Conservation (phyloP, 2,113 vertebrate species). For the Caranx ignobilis region DNA sequence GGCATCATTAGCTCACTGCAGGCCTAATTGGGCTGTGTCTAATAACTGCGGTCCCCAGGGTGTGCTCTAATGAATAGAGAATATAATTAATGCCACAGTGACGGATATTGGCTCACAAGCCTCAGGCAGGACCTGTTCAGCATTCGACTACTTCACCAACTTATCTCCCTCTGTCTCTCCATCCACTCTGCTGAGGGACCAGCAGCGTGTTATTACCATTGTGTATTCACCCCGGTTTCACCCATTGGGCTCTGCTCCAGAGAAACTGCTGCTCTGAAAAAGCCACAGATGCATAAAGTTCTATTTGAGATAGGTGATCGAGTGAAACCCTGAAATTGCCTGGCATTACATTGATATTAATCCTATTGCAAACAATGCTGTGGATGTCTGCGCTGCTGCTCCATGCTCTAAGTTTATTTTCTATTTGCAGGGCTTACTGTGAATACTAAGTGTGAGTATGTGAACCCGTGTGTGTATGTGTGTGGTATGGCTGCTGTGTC, state of each 20-base stretch:
- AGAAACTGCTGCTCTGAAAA: slow-evolving; percentile 21
- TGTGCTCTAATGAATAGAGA: slow-evolving; percentile 81
- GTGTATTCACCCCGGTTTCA: slow-evolving; percentile 25
- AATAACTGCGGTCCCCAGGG: slow-evolving; percentile 75
- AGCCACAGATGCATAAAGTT: slow-evolving; percentile 29
- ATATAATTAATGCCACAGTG: slow-evolving; percentile 82
- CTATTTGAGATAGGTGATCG: slow-evolving; percentile 30
- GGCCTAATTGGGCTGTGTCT: slow-evolving; percentile 81
- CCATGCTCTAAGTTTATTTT: neutral
- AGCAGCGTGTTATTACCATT: slow-evolving; percentile 9
- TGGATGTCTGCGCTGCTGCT: slow-evolving; percentile 23
- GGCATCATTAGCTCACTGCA: slow-evolving; percentile 76
- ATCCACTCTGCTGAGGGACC: slow-evolving; percentile 27
- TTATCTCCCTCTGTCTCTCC: slow-evolving; percentile 54
- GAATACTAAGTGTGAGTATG: slow-evolving; percentile 53
- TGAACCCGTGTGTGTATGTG: slow-evolving; percentile 11
- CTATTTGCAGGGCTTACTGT: slow-evolving; percentile 16
- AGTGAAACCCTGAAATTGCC: slow-evolving; percentile 30
- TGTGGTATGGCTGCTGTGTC: slow-evolving; percentile 33
- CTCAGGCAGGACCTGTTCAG: slow-evolving; percentile 67
- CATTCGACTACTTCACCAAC: slow-evolving; percentile 62
- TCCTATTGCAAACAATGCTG: slow-evolving; percentile 47
- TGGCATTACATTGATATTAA: slow-evolving; percentile 45
- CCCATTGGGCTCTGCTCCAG: slow-evolving; percentile 10
- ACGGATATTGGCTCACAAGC: slow-evolving; percentile 76